Conservation (phyloP, 64 coral and sea anemone species). For the Montipora capricornis region DNA sequence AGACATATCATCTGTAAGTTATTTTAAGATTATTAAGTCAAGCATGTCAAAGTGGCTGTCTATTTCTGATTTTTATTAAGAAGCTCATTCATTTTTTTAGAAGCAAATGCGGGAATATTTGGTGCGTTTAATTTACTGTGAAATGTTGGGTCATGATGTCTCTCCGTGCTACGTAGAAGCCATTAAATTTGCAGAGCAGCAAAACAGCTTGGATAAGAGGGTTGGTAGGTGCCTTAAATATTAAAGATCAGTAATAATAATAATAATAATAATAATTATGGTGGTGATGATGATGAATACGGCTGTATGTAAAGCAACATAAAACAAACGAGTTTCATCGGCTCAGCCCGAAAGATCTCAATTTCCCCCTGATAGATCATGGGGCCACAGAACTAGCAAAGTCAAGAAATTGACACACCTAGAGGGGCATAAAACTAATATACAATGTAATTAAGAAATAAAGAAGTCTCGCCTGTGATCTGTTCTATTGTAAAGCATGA, state of each 20-base stretch:
- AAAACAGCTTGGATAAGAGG: conserved; percentile 82
- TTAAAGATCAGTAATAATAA: neutral
- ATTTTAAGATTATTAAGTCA: neutral
- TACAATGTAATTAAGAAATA: no score
- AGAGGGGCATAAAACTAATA: no score
- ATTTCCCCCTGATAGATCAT: no score
- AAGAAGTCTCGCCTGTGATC: no score
- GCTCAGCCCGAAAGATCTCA: no score
- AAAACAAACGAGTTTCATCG: no score
- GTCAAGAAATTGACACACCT: no score
- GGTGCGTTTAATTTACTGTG: conserved; percentile 91
- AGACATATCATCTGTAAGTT: conserved; percentile 73
- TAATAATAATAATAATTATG: no score
- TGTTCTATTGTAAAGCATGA: no score
- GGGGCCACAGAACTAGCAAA: no score
- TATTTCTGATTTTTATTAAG: neutral
- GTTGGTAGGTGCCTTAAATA: conserved; percentile 61
- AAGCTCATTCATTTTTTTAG: conserved; percentile 25
- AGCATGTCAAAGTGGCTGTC: neutral
- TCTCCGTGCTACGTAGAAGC: conserved; percentile 89
- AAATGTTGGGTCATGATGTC: conserved; percentile 96
- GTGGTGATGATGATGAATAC: no score
- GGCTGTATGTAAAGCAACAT: no score
- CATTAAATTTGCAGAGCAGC: conserved; percentile 95
- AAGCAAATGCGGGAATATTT: conserved; percentile 94